Conservation (phyloP, 2,113 vertebrate genomes). For the Aphyosemion australe region DNA sequence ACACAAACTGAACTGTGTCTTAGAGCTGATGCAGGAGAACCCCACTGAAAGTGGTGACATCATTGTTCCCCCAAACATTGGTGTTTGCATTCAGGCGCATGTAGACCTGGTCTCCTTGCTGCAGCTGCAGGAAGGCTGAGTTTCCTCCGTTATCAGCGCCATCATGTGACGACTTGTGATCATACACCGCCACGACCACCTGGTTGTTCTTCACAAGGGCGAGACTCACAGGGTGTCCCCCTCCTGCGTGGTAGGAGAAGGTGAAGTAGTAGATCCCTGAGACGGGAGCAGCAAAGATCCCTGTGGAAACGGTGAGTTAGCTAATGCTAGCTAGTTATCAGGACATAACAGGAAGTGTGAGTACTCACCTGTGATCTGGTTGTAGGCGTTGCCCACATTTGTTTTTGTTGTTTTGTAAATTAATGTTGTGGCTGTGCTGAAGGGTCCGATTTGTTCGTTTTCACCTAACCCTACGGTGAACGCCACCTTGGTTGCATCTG, state of each 20-base stretch:
- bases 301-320: slow-evolving; percentile 16
- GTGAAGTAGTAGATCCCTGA: slow-evolving; percentile 28
- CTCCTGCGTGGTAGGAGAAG: slow-evolving; percentile 14
- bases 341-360: no score
- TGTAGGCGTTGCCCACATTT: slow-evolving; percentile 14
- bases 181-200: background rate
- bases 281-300: slow-evolving; percentile 31
- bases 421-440: background rate
- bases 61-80: background rate
- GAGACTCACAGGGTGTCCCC: fast-evolving
- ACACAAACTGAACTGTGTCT: background rate
- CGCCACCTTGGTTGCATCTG: background rate
- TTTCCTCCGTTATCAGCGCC: slow-evolving; percentile 38
- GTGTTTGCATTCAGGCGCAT: background rate
- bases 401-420: slow-evolving; percentile 9
- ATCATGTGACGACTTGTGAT: fast-evolving
- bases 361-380: background rate
- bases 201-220: background rate
- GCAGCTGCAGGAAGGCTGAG: slow-evolving; percentile 25
- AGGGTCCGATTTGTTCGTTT: background rate
- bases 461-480: background rate
- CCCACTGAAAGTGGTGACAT: slow-evolving; percentile 21
- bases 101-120: slow-evolving; percentile 24
- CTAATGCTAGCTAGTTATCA: no score
- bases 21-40: slow-evolving; percentile 4